Conservation (phyloP, 2,888 invertebrate species). For the Apodemia mormo region DNA sequence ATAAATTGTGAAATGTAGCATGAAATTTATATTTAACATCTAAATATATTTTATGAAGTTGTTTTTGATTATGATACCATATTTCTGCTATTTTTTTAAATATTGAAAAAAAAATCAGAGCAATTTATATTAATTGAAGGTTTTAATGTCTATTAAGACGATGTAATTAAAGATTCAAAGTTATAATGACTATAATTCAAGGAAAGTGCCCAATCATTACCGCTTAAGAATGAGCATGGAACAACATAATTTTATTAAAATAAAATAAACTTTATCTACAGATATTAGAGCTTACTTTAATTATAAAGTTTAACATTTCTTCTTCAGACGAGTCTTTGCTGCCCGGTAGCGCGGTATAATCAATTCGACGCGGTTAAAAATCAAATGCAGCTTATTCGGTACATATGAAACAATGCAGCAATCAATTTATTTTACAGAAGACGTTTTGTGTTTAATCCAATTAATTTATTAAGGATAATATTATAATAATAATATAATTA, state of each 20-base stretch:
- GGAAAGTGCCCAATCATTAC: conserved; percentile 46
- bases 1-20: too few relatives aligned
- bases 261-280: neutral
- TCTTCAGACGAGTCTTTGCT: conserved; percentile 33
- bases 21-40: too few relatives aligned
- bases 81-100: too few relatives aligned
- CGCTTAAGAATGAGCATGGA: conserved; percentile 38
- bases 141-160: conserved; percentile 23
- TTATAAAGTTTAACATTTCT: neutral
- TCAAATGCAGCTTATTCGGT: conserved; percentile 30
- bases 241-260: neutral
- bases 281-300: neutral
- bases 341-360: conserved; percentile 64
- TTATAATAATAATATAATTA: too few relatives aligned
- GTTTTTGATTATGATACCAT: too few relatives aligned
- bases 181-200: conserved; percentile 39
- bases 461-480: too few relatives aligned
- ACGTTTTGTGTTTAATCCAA: too few relatives aligned
- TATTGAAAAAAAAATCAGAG: too few relatives aligned
- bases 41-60: too few relatives aligned
- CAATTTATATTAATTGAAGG: neutral
- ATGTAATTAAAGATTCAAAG: conserved; percentile 44
- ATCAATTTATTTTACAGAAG: neutral
- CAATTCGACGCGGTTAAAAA: conserved; percentile 53
- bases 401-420: conserved; percentile 15